These are phyloP conservation scores for Cassiopea xamachana DNA, from an alignment of 30 jellyfish, hydroid and myxozoan genomes.

Conservation along the genomic window DNA sequence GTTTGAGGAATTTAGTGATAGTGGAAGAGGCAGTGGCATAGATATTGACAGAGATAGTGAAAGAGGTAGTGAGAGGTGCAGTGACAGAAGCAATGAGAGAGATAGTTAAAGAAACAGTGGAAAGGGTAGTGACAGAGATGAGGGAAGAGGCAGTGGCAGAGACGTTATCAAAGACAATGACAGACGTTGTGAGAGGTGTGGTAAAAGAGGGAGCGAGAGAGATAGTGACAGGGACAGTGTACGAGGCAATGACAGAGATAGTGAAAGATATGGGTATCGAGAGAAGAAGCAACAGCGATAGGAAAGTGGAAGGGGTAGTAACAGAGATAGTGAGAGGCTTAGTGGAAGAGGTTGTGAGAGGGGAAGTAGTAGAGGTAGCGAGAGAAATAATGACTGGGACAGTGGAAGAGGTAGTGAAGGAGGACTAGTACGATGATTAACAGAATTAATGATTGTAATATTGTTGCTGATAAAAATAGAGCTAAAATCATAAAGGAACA, in stretches of 20 bases:
- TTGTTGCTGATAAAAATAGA: no score
- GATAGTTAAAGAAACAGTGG: neutral
- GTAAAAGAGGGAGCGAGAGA: neutral
- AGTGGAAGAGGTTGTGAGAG: neutral
- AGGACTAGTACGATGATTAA: neutral
- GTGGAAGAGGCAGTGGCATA: neutral
- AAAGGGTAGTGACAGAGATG: neutral
- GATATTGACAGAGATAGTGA: neutral
- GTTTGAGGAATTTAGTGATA: neutral
- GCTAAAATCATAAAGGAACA: no score
- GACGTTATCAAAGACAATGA: neutral
- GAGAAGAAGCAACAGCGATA: neutral
- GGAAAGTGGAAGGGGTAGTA: neutral
- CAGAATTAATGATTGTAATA: no score
- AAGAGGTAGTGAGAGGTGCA: neutral
- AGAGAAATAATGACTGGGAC: neutral
- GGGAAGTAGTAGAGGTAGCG: neutral
- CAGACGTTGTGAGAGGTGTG: neutral
- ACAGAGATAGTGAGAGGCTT: neutral
- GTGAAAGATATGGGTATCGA: neutral
- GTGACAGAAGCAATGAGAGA: neutral
- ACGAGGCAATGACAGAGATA: neutral
- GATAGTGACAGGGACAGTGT: conserved; percentile 3
- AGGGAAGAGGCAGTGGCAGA: neutral
- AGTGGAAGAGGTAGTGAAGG: neutral